phyloP scores from a whole-genome alignment of 2,888 invertebrate genomes.

The Pseudoips prasinana region DNA sequence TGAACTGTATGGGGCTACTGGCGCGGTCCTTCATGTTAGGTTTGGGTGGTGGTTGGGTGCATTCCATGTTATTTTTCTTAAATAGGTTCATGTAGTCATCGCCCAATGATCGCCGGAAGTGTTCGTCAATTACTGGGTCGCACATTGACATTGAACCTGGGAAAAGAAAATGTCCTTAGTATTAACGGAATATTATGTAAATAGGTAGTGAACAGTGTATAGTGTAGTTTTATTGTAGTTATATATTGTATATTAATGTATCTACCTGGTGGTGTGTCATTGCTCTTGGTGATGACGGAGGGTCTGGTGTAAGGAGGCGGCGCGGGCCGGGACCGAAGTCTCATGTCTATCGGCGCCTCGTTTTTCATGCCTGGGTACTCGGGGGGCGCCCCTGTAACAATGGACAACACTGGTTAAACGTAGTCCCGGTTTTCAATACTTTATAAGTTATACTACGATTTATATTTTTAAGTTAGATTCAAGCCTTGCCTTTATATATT shows the following conservation, averaged over 20 bases:
- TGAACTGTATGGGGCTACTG: constrained; percentile 75
- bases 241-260: no score
- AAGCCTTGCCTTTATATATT: no score
- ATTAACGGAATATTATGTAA: constrained; percentile 4
- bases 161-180: constrained; percentile 2
- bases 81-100: constrained; percentile 88
- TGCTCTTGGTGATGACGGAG: constrained; percentile 84
- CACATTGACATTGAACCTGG: constrained; percentile 88
- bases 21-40: constrained; percentile 75
- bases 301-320: constrained; percentile 85
- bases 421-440: no score
- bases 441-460: no score
- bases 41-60: constrained; percentile 53
- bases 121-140: constrained; percentile 97
- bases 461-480: no score
- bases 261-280: constrained; percentile 68
- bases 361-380: constrained; percentile 62
- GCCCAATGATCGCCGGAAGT: constrained; percentile 95
- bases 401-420: not conserved
- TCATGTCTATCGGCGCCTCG: constrained; percentile 84
- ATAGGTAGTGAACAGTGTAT: no score
- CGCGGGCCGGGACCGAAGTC: constrained; percentile 80
- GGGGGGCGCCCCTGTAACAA: constrained; percentile 55
- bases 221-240: no score
- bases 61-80: constrained; percentile 75